Base-by-base conservation (phyloP, 2,888 invertebrate species). In the Oscheius onirici region DNA sequence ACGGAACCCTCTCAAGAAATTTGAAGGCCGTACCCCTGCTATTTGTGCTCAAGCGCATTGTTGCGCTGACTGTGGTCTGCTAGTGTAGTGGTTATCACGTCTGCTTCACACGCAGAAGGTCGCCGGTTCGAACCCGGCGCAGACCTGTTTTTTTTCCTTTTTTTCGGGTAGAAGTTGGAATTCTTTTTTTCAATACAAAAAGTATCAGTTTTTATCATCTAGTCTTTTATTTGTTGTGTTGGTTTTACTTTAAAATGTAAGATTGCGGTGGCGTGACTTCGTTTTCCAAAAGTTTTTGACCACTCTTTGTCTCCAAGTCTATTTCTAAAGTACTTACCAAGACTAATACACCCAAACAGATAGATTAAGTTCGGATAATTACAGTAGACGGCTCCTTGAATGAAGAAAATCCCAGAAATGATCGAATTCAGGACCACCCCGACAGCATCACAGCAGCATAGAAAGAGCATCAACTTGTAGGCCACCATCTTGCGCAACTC, bases 91-190 rank as follows among this genome's bases (percentile, higher is more conserved):
- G 83, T 83, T 81, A 82, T 80, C 82, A 80, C 80, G 81, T 83
- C 83, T 83, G 82, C 83, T 82, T 83, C 78, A 82, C 83, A 82
- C 82, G 81, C 83, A 82, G 83, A 83, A 82, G 83, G 83, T 80
- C 82, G 79, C 81, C 78, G 81, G 82, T 81, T 81, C 79, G 78
- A 81, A 68, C 80, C 81, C 81, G 78, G 80, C 78, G 51, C 22
- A 34, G 34, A 34, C 34, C 34, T 34, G 8, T 0, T 8, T 34
- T 0, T 34, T 34, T 0, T 34, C 3, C 8, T 34, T 34, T 34
- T 34, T n/a, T n/a, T n/a, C n/a, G n/a, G n/a, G n/a, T n/a, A n/a
- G n/a, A n/a, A n/a, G n/a, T n/a, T n/a, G n/a, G n/a, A n/a, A n/a
- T n/a, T n/a, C n/a, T n/a, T n/a, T n/a, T n/a, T n/a, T n/a, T n/a